A percentile compares a stretch with the other conserved stretches of the same genome.
phyloP scores from a whole-genome alignment of 2,113 vertebrate species.

The Sylvietta virens region DNA sequence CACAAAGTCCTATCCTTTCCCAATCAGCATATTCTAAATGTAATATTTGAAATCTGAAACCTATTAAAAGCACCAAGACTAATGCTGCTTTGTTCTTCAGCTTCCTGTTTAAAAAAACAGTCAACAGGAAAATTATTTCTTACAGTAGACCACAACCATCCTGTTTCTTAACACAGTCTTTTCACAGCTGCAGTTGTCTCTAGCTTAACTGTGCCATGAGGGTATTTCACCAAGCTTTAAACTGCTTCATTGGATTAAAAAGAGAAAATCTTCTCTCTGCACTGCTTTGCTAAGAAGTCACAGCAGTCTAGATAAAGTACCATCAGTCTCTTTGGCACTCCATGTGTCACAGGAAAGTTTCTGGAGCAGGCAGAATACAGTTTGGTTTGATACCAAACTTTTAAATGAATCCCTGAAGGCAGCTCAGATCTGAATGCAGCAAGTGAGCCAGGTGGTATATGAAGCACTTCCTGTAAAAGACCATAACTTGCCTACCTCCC shows the following conservation, averaged over 20 bases:
- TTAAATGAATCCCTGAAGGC: background rate
- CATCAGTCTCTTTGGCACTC: background rate
- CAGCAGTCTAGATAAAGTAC: background rate
- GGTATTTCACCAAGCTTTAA: conserved; percentile 1
- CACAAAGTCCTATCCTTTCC: background rate
- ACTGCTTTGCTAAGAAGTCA: background rate
- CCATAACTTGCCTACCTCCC: background rate
- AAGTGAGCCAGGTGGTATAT: background rate
- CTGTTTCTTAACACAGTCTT: conserved; percentile 62
- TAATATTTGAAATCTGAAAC: conserved; percentile 39
- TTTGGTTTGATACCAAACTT: background rate
- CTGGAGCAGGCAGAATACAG: background rate
- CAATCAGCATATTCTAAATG: background rate
- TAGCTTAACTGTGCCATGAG: background rate
- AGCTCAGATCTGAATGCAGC: background rate
- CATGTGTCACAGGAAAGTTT: background rate
- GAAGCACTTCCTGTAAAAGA: background rate
- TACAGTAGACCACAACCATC: conserved; percentile 68
- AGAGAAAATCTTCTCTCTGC: background rate
- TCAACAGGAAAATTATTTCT: conserved; percentile 77
- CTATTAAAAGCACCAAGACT: conserved; percentile 49
- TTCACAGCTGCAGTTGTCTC: conserved; percentile 57
- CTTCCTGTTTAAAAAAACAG: conserved; percentile 69
- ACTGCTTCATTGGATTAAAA: background rate
- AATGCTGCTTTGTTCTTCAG: conserved; percentile 54